Evolutionary conservation across 2,888 invertebrate species (phyloP), one percentile per base, ranked within the genome.

Genomic region (Tenthredo scrophulariae): DNA sequence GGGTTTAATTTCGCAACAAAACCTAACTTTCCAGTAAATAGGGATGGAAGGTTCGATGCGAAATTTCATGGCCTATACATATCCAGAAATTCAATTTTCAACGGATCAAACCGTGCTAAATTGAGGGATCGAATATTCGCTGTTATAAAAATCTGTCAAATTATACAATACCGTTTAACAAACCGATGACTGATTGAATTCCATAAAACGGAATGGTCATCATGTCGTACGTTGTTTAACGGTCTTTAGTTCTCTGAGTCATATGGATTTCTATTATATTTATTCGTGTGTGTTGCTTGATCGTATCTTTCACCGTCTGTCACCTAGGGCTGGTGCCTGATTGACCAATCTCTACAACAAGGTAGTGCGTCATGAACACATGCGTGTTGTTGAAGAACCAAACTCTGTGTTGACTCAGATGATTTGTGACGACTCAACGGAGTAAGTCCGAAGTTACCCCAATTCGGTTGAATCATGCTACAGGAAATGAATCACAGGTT

Each of bases 271-370:
- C 22, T 0, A 22, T 62, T 26, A 62, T 22, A 62, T 22, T 62
- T 62, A 62, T 62, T 10, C 22, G 26, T 62, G 0, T 62, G 0
- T 13, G 1, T 62, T 13, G 22, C 22, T 26, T 33, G 10, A 33
- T 33, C 26, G 67, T 67, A 67, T 67, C 67, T 67, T 67, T 29
- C 67, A 67, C 67, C 15, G 10, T 26, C 67, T 67, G 67, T 33
- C 29, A 29, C 29, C 13, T 29, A 5, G 65, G 15, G 29, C 26
- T 33, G 29, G 10, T 67, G 29, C 29, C 15, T 67, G 29, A 18
- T 29, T 67, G 4, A 33, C 26, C 26, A 67, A 33, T 29, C 18
- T 29, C 18, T 67, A 29, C 29, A 62, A 0, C 33, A 26, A 29
- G 33, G 29, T 33, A 67, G 29, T 6, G 29, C 29, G 67, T 67